Conservation (phyloP, 1,140 invertebrate species). For the Conopomorpha cramerella region DNA sequence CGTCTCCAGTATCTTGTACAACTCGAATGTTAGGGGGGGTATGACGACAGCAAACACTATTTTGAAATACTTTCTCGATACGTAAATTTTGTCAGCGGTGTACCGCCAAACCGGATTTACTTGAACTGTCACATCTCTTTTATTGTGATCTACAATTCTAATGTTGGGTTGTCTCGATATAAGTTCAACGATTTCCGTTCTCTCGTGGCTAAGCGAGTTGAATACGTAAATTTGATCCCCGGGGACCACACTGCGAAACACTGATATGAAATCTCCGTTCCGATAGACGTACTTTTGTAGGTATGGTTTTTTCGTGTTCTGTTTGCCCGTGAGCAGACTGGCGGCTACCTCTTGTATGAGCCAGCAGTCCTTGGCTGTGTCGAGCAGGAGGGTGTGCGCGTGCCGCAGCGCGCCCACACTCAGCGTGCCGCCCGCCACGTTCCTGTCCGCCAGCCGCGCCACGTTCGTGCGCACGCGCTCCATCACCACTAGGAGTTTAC, state of each 20-base stretch:
- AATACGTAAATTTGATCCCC: slow-evolving; percentile 71
- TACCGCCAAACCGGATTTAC: slow-evolving; percentile 77
- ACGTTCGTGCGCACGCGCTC: background rate
- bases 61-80: slow-evolving; percentile 68
- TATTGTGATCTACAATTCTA: slow-evolving; percentile 67
- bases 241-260: slow-evolving; percentile 43
- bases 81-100: slow-evolving; percentile 33
- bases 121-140: slow-evolving; percentile 66
- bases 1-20: slow-evolving; percentile 60
- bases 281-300: slow-evolving; percentile 73
- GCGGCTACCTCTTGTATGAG: slow-evolving; percentile 31
- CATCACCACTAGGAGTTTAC: too few relatives aligned
- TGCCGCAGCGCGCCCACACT: slow-evolving; percentile 19
- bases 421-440: slow-evolving; percentile 35
- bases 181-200: slow-evolving; percentile 72
- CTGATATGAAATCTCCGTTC: slow-evolving; percentile 69
- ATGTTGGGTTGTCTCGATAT: slow-evolving; percentile 68
- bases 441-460: slow-evolving; percentile 27
- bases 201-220: slow-evolving; percentile 72
- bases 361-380: slow-evolving; percentile 35
- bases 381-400: slow-evolving; percentile 21
- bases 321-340: slow-evolving; percentile 31
- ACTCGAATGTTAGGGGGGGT: slow-evolving; percentile 71
- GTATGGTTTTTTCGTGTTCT: slow-evolving; percentile 67
- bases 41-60: slow-evolving; percentile 72